Conservation (phyloP, 1,140 invertebrate genomes). For the Zaprionus kolodkinae region DNA sequence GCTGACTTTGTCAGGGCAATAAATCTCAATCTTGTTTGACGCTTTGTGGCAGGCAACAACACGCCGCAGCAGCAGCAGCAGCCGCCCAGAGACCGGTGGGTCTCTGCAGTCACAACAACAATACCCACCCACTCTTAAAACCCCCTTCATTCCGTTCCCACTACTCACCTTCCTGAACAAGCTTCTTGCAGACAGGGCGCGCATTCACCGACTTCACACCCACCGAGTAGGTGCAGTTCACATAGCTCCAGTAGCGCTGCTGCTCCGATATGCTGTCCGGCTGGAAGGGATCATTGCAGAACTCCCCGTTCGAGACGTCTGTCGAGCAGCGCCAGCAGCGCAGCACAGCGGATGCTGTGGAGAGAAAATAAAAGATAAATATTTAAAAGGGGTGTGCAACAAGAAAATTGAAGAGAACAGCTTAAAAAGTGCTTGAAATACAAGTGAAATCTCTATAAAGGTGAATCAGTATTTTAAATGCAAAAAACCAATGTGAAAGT, state of each 20-base stretch:
- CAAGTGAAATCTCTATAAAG: no score
- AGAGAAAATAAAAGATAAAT: background rate
- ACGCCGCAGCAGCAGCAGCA: slow-evolving; percentile 30
- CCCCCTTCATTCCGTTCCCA: background rate
- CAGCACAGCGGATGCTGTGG: slow-evolving; percentile 67
- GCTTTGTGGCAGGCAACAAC: slow-evolving; percentile 66
- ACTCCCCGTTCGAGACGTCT: slow-evolving; percentile 82
- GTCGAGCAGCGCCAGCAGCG: slow-evolving; percentile 84
- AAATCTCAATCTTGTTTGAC: slow-evolving; percentile 81
- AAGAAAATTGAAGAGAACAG: background rate
- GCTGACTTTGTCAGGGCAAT: slow-evolving; percentile 67
- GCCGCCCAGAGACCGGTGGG: slow-evolving; percentile 42
- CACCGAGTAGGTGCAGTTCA: slow-evolving; percentile 81
- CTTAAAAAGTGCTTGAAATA: no score
- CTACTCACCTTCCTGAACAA: slow-evolving; percentile 83
- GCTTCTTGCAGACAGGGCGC: slow-evolving; percentile 83
- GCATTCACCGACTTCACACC: slow-evolving; percentile 77
- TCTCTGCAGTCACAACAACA: slow-evolving; percentile 31
- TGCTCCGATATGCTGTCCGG: slow-evolving; percentile 80
- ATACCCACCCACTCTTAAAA: slow-evolving; percentile 16
- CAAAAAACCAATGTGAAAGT: no score
- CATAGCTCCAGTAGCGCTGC: slow-evolving; percentile 84
- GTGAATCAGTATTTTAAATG: no score
- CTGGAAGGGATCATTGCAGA: slow-evolving; percentile 84
- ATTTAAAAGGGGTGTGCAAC: background rate